These are phyloP conservation scores for Mesaphorura yosii DNA, from an alignment of 1,140 invertebrate genomes.

Conservation along the genomic window DNA sequence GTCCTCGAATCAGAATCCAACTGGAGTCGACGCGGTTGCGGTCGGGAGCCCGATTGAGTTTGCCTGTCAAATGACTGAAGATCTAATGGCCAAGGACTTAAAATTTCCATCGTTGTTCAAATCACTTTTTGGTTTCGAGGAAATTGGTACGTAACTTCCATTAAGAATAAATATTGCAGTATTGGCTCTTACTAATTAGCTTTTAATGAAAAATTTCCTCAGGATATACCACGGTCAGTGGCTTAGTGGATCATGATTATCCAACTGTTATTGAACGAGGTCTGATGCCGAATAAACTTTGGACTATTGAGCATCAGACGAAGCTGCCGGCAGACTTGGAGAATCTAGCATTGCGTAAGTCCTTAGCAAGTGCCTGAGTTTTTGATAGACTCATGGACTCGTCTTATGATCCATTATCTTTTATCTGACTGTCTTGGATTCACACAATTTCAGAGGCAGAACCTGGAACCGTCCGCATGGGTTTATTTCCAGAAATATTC, in stretches of 20 bases:
- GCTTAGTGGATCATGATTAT: slow-evolving; percentile 80
- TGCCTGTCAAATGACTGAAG: not conserved
- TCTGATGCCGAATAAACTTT: slow-evolving; percentile 58
- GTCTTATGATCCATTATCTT: too few relatives aligned
- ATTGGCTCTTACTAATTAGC: not conserved
- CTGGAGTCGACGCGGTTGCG: too few relatives aligned
- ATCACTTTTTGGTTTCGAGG: not conserved
- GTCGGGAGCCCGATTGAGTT: not conserved
- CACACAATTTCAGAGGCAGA: slow-evolving; percentile 23
- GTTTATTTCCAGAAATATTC: slow-evolving; percentile 87
- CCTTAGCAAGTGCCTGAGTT: too few relatives aligned
- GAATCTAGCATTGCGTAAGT: slow-evolving; percentile 86
- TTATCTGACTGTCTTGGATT: not conserved
- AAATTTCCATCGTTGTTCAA: not conserved
- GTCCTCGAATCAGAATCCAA: slow-evolving; percentile 1
- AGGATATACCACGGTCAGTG: slow-evolving; percentile 52
- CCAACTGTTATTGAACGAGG: slow-evolving; percentile 55
- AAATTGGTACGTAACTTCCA: not conserved
- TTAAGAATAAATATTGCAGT: not conserved
- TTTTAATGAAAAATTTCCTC: not conserved
- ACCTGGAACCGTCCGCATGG: slow-evolving; percentile 48
- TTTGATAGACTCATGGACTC: too few relatives aligned
- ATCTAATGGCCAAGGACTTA: not conserved
- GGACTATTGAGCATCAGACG: slow-evolving; percentile 67
- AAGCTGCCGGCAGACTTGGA: slow-evolving; percentile 81